Percentiles rank a stretch among this genome's conserved stretches.
Conservation (phyloP, 2,888 invertebrate species). For the Rhyacophila evoluta region DNA sequence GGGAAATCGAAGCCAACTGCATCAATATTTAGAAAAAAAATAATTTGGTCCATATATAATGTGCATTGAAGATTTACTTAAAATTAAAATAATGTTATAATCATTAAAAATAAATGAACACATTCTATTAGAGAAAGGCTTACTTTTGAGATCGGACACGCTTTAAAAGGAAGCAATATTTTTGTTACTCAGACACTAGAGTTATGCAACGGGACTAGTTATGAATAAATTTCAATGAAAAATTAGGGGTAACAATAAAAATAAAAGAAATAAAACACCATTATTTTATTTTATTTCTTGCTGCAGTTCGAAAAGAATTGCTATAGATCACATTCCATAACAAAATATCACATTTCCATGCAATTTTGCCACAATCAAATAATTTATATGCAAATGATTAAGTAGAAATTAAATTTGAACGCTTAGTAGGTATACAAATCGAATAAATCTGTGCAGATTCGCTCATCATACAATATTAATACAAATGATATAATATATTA, state of each 20-base stretch:
- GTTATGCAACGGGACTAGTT: too few species aligned
- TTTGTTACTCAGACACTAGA: too few species aligned
- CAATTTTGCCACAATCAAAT: slow-evolving; percentile 44
- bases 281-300: slow-evolving; percentile 42
- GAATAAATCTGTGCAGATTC: slow-evolving; percentile 12
- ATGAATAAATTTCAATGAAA: not conserved
- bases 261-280: slow-evolving; percentile 35
- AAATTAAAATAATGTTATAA: not conserved
- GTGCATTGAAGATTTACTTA: not conserved
- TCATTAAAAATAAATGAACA: slow-evolving; percentile 6
- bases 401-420: slow-evolving; percentile 14
- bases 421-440: slow-evolving; percentile 7
- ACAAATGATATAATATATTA: slow-evolving; percentile 11
- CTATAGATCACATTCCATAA: slow-evolving; percentile 47
- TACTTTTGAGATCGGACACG: not conserved
- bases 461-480: slow-evolving; percentile 18
- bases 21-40: not conserved
- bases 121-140: not conserved
- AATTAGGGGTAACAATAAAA: not conserved
- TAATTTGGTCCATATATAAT: not conserved
- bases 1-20: not conserved
- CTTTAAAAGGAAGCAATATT: not conserved
- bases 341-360: slow-evolving; percentile 49
- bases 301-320: slow-evolving; percentile 42
- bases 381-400: slow-evolving; percentile 24